phyloP scores from a whole-genome alignment of 2,888 invertebrate species.

The Drepana falcataria region DNA sequence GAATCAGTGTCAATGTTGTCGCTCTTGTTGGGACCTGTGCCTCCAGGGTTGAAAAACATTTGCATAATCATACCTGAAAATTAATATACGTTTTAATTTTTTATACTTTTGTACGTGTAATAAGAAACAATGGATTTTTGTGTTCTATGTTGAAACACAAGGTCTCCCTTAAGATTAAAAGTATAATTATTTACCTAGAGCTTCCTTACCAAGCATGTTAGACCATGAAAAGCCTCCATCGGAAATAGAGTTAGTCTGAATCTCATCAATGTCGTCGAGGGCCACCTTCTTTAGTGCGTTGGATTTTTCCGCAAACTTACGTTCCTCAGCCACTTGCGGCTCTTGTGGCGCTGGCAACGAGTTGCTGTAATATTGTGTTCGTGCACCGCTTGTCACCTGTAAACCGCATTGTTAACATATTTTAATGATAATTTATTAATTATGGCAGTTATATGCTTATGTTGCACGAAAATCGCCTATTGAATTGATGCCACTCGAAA shows the following conservation, averaged over 20 bases:
- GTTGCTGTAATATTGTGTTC: constrained; percentile 72
- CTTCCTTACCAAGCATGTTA: constrained; percentile 84
- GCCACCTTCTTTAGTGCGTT: constrained; percentile 93
- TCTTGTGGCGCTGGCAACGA: constrained; percentile 50
- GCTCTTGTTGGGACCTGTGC: constrained; percentile 87
- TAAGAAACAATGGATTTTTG: constrained; percentile 1
- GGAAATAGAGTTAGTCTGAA: constrained; percentile 88
- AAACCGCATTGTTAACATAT: constrained; percentile 19
- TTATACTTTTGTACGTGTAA: neutral
- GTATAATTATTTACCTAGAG: constrained; percentile 3
- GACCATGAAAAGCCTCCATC: constrained; percentile 92
- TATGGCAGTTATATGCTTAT: too few species aligned
- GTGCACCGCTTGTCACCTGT: constrained; percentile 67
- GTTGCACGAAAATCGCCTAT: too few species aligned
- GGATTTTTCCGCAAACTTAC: constrained; percentile 93
- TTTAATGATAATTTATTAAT: neutral
- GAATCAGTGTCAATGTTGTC: constrained; percentile 85
- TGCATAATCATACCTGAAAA: constrained; percentile 87
- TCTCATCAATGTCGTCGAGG: constrained; percentile 88
- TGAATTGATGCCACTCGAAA: too few species aligned
- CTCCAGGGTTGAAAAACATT: constrained; percentile 87
- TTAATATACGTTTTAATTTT: neutral
- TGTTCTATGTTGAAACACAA: constrained; percentile 1
- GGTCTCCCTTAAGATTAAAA: constrained; percentile 2
- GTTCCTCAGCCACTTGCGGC: constrained; percentile 74